Evolutionary conservation across 2,797 vertebrate species (phyloP).

Genomic region (Gephyroberyx darwinii): DNA sequence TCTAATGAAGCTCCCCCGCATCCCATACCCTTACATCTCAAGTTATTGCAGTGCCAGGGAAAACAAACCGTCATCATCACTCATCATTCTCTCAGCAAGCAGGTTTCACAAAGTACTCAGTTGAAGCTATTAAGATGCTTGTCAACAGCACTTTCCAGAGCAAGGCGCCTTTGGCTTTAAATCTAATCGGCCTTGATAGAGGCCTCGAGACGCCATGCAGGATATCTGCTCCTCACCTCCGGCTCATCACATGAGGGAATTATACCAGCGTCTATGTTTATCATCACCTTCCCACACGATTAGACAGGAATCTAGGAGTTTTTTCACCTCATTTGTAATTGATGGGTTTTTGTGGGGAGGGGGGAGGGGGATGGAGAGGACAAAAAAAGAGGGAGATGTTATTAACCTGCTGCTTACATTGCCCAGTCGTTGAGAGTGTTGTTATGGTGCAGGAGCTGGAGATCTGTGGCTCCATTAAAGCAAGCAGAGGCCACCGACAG

Average conservation of each 20-base stretch:
- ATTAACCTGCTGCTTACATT: slow-evolving; percentile 42
- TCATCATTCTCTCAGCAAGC: slow-evolving; percentile 64
- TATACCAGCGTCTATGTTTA: slow-evolving; percentile 51
- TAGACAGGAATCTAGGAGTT: slow-evolving; percentile 38
- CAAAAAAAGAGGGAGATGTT: slow-evolving; percentile 25
- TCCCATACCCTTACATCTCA: slow-evolving; percentile 17
- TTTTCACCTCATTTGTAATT: slow-evolving; percentile 53
- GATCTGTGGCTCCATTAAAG: slow-evolving; percentile 55
- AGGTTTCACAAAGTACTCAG: slow-evolving; percentile 64
- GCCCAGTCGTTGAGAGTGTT: slow-evolving; percentile 14
- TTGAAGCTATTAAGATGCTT: slow-evolving; percentile 71
- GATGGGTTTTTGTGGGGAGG: slow-evolving; percentile 39
- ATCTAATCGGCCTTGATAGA: slow-evolving; percentile 68
- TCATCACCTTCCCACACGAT: slow-evolving; percentile 49
- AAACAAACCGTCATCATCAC: slow-evolving; percentile 66
- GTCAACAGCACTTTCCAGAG: slow-evolving; percentile 74
- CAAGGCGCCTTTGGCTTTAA: slow-evolving; percentile 64
- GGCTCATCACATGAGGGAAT: slow-evolving; percentile 50
- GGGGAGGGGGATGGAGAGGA: too few species aligned
- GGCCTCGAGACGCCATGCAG: slow-evolving; percentile 41
- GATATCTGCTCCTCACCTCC: slow-evolving; percentile 53
- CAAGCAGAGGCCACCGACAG: slow-evolving; percentile 33
- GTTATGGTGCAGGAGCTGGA: slow-evolving; percentile 25
- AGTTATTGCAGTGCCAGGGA: slow-evolving; percentile 63
- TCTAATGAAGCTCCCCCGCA: slow-evolving; percentile 48